Evolutionary conservation across 2,888 invertebrate species (phyloP), one percentile per base, ranked within the genome.

Genomic region (Gandaritis pyraliata): DNA sequence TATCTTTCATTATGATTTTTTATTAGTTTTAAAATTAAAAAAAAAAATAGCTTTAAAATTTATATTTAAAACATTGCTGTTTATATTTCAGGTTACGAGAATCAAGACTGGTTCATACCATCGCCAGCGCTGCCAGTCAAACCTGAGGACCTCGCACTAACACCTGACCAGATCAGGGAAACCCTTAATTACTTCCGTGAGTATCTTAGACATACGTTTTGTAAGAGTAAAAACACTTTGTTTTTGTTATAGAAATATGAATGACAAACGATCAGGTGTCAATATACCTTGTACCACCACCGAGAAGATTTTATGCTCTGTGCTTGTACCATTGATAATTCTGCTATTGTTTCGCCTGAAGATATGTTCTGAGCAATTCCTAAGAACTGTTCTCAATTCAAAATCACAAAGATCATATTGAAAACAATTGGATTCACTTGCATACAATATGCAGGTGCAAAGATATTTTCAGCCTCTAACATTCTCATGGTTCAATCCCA

Each of bases 161-260:
- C 97, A 60, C 96, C 97, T 93, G 98, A 98, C 88, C 97, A 98
- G 93, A 97, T 98, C 92, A 96, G 97, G 88, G 98, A 98, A 93
- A 98, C 98, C 60, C 95, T 98, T 78, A 98, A 98, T 94, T 98
- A 98, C 93, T 98, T 98, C 93, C 96, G 98, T 98, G 92, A 97
- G 98, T 97, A 91, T 54, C 29, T 10, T 33, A 33, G 18, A 12
- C 43, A 54, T 58, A 58, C 10, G 39, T 45, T 12, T 43, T 29
- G 41, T 41, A 54, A 48, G 50, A 30, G 33, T 15, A 33, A 33
- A 33, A 33, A 8, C 33, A 33, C 8, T 33, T 8, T 12, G 12
- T 16, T 50, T 38, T 15, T 39, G 29, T n/a, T 43, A 16, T n/a
- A 18, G 12, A 41, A 43, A 43, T 55, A 30, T 46, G 30, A 38